Evolutionary conservation across 2,113 vertebrate genomes (phyloP), one percentile per base, ranked within the genome.

Genomic region (Brachyhypopomus occidentalis): DNA sequence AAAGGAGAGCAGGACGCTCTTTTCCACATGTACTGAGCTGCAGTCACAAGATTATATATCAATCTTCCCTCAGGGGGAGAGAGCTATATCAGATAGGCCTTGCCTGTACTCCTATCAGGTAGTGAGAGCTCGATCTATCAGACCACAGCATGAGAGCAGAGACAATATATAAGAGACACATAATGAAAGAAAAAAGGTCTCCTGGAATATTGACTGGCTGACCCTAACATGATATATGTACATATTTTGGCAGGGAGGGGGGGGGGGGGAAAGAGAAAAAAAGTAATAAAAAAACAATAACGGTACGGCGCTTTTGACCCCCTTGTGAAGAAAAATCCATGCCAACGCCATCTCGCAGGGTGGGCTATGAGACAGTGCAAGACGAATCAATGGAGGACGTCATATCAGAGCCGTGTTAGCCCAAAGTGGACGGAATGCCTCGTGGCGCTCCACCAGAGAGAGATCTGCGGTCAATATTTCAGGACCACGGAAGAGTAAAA

Each of bases 261-360:
- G 62, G 22, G 64, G 52, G 75, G 79, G 59, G 38, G 59, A 78
- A 63, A 22, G 64, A 60, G 82, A 3, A 83, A 70, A 83, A 90
- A 90, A 89, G 90, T 91, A 87, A 92, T 91, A 92, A 91, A 91
- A 52, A 91, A 91, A 89, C 87, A 85, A 91, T 93, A 90, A 93
- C 84, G 83, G 86, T 77, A 81, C 12, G 66, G 88, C 86, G 78
- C 86, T 89, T 92, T 91, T 94, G 91, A 92, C 91, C 91, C 45
- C 63, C 45, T 82, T 83, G 77, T 78, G 86, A 86, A 87, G 87
- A 52, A 90, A 91, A 93, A 93, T 91, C 92, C 88, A 93, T 91
- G 90, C 85, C 88, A 88, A 90, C 84, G 87, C 88, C 91, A 92
- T 93, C 90, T 90, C 81, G 77, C 89, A 79, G 84, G 88, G 80